Evolutionary conservation across 2,888 invertebrate species (phyloP), one percentile per base, ranked within the genome.

Genomic region (Orchestes rusci): DNA sequence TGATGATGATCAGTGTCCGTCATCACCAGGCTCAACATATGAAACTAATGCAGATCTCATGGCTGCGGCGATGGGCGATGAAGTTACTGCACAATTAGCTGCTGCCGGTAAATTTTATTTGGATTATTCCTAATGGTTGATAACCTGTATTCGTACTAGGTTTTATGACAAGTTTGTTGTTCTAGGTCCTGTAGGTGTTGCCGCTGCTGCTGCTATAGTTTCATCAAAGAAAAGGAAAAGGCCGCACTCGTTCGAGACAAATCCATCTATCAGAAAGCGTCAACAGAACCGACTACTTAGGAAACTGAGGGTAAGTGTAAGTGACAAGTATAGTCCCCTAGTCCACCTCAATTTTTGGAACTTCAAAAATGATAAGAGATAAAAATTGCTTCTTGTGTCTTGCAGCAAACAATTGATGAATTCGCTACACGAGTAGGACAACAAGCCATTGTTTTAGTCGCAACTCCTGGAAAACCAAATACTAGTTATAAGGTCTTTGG

Each of bases 371-470:
- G n/a, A n/a, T n/a, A n/a, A n/a, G n/a, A n/a, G n/a, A n/a, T n/a
- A n/a, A n/a, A n/a, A n/a, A n/a, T n/a, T n/a, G n/a, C n/a, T n/a
- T n/a, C n/a, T n/a, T n/a, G n/a, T 13, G 16, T 67, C 37, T 66
- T 69, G 4, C 62, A 85, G 83, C 89, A 89, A 79, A 93, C 92
- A 16, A 93, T 93, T 61, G 95, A 95, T 59, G 96, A 96, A 70
- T 96, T 95, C 71, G 92, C 94, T 44, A 94, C 94, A 0, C 77
- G 95, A 56, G 95, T 96, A 41, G 96, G 96, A 1, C 95, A 96
- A 66, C 96, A 96, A 69, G 96, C 96, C 0, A 84, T 96, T 42
- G 94, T 96, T 37, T 73, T 96, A 62, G 92, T 95, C 45, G 94
- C 94, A 36, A 95, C 94, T 16, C 95, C 96, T 1, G 94, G 95